A percentile compares a stretch with the other conserved stretches of the same genome.
Evolutionary conservation across 2,113 vertebrate genomes (phyloP).

Genomic region (Eleginops maclovinus): DNA sequence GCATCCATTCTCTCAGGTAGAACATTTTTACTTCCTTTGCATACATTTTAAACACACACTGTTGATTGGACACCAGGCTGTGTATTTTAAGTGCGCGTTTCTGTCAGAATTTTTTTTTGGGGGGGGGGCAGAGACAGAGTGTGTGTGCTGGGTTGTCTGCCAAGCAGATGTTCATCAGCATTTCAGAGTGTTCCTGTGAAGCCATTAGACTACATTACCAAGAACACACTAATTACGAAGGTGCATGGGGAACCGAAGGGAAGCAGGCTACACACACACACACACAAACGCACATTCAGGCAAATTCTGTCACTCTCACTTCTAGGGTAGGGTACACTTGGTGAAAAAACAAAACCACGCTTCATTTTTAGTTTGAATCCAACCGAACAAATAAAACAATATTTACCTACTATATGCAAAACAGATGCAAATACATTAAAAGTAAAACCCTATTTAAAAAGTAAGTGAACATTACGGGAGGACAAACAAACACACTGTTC

Average conservation of each 20-base stretch:
- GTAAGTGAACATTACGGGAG: background rate
- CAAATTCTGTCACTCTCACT: background rate
- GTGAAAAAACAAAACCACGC: background rate
- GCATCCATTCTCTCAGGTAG: slow-evolving; percentile 29
- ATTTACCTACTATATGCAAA: slow-evolving; percentile 6
- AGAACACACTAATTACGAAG: slow-evolving; percentile 73
- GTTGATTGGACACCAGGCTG: slow-evolving; percentile 9
- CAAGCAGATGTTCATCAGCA: slow-evolving; percentile 81
- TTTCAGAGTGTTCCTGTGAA: slow-evolving; percentile 77
- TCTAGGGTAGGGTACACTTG: background rate
- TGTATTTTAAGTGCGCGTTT: slow-evolving; percentile 11
- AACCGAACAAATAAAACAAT: background rate
- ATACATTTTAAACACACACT: slow-evolving; percentile 9
- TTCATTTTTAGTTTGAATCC: background rate
- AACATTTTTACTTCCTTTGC: slow-evolving; percentile 23
- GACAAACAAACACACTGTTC: background rate
- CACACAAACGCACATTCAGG: slow-evolving; percentile 3
- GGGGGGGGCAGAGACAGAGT: background rate
- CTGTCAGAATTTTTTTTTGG: background rate
- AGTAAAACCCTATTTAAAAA: slow-evolving; percentile 5
- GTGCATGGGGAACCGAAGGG: slow-evolving; percentile 50
- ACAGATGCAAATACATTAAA: slow-evolving; percentile 26
- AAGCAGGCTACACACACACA: slow-evolving; percentile 17
- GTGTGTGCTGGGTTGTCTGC: slow-evolving; percentile 38
- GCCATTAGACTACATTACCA: slow-evolving; percentile 74